Evolutionary conservation across 2,888 invertebrate genomes (phyloP).

Genomic region (Norana najaformis): DNA sequence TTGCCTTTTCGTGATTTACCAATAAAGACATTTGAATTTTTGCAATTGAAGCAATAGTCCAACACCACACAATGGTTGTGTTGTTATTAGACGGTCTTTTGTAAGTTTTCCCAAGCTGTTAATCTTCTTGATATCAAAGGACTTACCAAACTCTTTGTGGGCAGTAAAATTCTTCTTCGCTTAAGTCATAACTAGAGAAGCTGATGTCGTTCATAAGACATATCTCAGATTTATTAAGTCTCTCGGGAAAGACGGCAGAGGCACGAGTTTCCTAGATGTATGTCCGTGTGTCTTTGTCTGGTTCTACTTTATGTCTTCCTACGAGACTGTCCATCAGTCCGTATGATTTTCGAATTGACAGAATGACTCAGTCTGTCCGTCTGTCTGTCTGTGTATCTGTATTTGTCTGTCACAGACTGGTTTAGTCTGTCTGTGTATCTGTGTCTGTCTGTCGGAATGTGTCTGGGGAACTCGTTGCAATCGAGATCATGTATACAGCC

Average conservation of each 20-base stretch:
- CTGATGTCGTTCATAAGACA: neutral
- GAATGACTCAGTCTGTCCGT: too few species aligned
- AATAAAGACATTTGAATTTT: too few species aligned
- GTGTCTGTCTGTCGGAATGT: neutral
- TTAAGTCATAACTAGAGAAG: constrained; percentile 13
- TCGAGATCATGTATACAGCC: neutral
- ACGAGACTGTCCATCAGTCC: neutral
- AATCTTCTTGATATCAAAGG: neutral
- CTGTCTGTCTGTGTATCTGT: neutral
- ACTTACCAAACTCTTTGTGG: neutral
- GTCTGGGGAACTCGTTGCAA: neutral
- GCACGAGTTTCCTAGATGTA: neutral
- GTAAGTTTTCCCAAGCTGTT: neutral
- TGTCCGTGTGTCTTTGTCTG: neutral
- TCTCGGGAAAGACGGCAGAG: neutral
- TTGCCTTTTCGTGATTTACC: too few species aligned
- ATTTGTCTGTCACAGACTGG: neutral
- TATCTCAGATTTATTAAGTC: neutral
- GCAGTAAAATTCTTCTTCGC: neutral
- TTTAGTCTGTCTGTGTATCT: neutral
- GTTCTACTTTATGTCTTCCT: neutral
- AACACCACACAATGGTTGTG: too few species aligned
- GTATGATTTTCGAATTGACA: too few species aligned
- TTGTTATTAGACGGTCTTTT: neutral
- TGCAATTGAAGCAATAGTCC: too few species aligned